Evolutionary conservation across 1,140 invertebrate species (phyloP).

Genomic region (Orius insidiosus): DNA sequence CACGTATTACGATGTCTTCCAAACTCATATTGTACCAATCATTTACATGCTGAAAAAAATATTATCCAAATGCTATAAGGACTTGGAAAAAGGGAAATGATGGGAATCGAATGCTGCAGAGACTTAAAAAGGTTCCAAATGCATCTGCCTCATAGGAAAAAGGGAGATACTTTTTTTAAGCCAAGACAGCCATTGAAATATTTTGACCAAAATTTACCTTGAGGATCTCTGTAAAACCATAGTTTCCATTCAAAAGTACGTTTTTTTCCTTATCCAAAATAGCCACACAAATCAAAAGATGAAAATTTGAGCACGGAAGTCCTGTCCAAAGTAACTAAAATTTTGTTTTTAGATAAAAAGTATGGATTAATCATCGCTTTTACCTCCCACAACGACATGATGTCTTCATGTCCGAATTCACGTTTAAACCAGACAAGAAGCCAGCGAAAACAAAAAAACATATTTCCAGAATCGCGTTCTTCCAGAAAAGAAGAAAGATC

Average conservation of each 20-base stretch:
- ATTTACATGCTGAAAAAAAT: constrained; percentile 77
- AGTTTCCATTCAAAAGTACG: constrained; percentile 71
- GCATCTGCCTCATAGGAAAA: not conserved
- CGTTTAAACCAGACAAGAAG: constrained; percentile 68
- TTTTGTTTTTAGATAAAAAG: not conserved
- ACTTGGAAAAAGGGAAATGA: not conserved
- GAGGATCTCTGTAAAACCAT: constrained; percentile 89
- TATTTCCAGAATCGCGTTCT: constrained; percentile 84
- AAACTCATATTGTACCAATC: constrained; percentile 72
- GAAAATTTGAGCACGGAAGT: constrained; percentile 84
- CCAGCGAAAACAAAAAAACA: constrained; percentile 98
- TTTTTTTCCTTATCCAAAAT: constrained; percentile 78
- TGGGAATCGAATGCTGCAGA: not conserved
- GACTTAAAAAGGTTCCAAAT: not conserved
- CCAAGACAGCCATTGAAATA: no score
- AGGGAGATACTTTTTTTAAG: no score
- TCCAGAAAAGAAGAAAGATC: constrained; percentile 72
- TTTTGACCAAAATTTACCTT: constrained; percentile 42
- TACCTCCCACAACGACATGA: constrained; percentile 39
- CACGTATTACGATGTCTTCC: constrained; percentile 56
- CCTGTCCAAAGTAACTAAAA: constrained; percentile 71
- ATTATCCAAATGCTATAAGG: constrained; percentile 19
- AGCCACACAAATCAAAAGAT: constrained; percentile 75
- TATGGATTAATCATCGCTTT: not conserved
- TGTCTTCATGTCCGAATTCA: constrained; percentile 55